Conservation (phyloP, 1,140 invertebrate species). For the Chironomus tepperi region DNA sequence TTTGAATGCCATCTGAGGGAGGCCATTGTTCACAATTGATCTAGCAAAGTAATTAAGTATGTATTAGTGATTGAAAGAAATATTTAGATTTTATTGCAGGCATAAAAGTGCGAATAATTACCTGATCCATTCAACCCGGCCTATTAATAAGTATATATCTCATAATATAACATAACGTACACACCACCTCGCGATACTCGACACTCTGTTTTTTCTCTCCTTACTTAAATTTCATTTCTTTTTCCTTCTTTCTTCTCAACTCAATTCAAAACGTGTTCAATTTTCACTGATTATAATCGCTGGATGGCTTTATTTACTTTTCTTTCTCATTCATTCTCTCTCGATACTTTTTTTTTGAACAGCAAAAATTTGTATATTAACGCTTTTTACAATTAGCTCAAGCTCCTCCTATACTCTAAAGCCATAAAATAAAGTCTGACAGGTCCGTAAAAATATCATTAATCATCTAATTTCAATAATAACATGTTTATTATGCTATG, state of each 20-base stretch:
- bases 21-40: too few species aligned
- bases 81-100: too few species aligned
- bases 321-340: neutral
- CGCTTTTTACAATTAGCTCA: slow-evolving; percentile 18
- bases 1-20: too few species aligned
- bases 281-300: slow-evolving; percentile 21
- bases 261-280: neutral
- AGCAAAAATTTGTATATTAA: slow-evolving; percentile 21
- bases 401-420: slow-evolving; percentile 11
- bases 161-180: neutral
- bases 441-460: slow-evolving; percentile 5
- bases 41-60: too few species aligned
- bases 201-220: too few species aligned
- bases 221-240: too few species aligned
- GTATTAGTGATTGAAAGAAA: too few species aligned
- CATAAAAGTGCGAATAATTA: too few species aligned
- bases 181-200: neutral
- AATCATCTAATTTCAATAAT: slow-evolving; percentile 21
- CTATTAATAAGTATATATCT: too few species aligned
- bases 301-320: slow-evolving; percentile 20
- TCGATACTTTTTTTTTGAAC: neutral
- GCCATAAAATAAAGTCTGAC: neutral
- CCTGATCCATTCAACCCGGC: too few species aligned
- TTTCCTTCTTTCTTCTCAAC: neutral
- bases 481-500: slow-evolving; percentile 21